These are phyloP conservation scores for Hyposoter dolosus DNA, from an alignment of 2,888 invertebrate genomes.

Conservation along the genomic window DNA sequence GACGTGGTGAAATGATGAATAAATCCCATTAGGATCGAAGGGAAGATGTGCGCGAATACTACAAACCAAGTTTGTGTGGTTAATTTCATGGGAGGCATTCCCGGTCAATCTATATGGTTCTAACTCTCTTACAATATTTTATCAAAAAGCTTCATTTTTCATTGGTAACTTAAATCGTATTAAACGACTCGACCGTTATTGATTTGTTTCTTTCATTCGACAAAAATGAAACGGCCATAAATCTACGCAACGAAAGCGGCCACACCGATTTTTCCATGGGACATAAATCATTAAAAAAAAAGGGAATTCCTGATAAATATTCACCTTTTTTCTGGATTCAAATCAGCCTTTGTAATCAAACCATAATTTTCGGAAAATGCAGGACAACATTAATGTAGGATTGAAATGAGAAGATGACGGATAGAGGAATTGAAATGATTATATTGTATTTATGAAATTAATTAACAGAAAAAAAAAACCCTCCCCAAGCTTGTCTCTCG, in stretches of 20 bases:
- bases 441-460: not conserved
- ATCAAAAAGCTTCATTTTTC: not conserved
- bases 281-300: not conserved
- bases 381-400: no score
- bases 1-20: not conserved
- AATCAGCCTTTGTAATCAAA: not conserved
- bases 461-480: no score
- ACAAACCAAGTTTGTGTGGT: not conserved
- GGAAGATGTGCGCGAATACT: not conserved
- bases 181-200: not conserved
- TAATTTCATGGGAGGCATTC: not conserved
- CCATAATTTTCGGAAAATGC: not conserved
- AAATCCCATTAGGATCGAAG: conserved; percentile 2
- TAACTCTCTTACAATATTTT: not conserved
- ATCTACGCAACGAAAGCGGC: not conserved
- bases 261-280: not conserved
- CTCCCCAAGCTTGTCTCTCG: no score
- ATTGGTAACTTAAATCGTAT: not conserved
- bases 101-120: not conserved
- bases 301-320: no score
- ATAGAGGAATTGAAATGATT: no score
- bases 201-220: not conserved
- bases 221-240: not conserved
- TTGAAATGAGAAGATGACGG: no score
- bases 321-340: no score